Evolutionary conservation across 1,140 invertebrate genomes (phyloP).

Genomic region (Drosophila ficusphila): DNA sequence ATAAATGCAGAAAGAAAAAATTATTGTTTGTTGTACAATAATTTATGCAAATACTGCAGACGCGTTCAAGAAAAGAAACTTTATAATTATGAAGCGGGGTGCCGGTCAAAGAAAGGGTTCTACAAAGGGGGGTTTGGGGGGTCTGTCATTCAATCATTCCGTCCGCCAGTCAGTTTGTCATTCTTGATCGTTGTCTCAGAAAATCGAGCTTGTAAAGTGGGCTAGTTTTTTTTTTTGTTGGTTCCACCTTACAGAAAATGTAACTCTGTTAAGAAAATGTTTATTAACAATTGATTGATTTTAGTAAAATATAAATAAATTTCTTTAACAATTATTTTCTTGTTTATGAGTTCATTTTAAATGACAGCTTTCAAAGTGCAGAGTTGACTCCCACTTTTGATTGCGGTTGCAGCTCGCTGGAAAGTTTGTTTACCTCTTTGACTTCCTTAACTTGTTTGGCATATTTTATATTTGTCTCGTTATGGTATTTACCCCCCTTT

Average conservation of each 20-base stretch:
- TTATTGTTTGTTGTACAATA: conserved; percentile 74
- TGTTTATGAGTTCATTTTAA: not conserved
- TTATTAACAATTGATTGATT: not conserved
- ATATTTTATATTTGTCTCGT: conserved; percentile 22
- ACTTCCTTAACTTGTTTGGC: conserved; percentile 34
- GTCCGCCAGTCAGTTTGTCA: conserved; percentile 16
- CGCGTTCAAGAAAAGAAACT: conserved; percentile 54
- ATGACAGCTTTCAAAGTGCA: not conserved
- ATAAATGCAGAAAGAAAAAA: conserved; percentile 56
- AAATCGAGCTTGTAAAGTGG: conserved; percentile 17
- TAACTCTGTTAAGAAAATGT: too few species aligned
- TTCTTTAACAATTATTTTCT: not conserved
- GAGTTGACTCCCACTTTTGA: not conserved
- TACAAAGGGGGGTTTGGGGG: not conserved
- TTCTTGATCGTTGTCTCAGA: not conserved
- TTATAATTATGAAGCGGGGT: conserved; percentile 28
- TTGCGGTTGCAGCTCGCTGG: not conserved
- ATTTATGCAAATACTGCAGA: conserved; percentile 82
- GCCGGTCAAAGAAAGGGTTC: not conserved
- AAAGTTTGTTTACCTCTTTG: conserved; percentile 9
- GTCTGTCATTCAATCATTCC: conserved; percentile 31
- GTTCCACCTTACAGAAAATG: not conserved
- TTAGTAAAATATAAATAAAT: not conserved
- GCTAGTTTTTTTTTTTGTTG: not conserved
- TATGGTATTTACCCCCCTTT: not conserved